These are phyloP conservation scores for Bovichtus variegatus DNA, from an alignment of 2,797 vertebrate genomes.

Conservation along the genomic window DNA sequence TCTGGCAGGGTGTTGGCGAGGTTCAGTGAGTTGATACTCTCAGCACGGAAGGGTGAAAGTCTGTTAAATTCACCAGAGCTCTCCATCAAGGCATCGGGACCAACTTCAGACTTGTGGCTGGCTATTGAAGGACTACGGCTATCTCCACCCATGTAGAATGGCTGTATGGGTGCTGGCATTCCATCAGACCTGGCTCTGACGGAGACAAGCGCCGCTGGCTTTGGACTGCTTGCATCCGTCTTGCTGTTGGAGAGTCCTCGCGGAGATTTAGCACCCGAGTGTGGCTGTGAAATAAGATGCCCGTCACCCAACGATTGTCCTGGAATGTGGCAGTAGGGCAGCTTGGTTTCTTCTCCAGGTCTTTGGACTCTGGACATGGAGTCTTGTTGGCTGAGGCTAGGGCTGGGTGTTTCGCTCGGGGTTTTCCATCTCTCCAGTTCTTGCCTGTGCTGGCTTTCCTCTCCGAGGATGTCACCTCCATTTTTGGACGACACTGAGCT, in stretches of 20 bases:
- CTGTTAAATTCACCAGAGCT: constrained; percentile 15
- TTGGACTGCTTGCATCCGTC: constrained; percentile 23
- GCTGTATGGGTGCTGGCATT: constrained; percentile 48
- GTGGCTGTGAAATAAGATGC: not conserved
- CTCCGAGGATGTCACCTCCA: not conserved
- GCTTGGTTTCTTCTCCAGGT: constrained; percentile 24
- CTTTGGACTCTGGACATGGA: constrained; percentile 10
- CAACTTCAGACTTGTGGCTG: constrained; percentile 42
- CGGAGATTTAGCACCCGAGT: constrained; percentile 18
- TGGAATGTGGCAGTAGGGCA: constrained; percentile 36
- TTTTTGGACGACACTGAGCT: not conserved
- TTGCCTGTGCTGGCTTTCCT: constrained; percentile 10
- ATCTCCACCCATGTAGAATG: constrained; percentile 47
- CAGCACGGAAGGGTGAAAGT: constrained; percentile 52
- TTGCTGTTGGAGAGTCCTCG: constrained; percentile 17
- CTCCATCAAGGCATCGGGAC: constrained; percentile 1
- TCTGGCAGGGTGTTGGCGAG: constrained; percentile 81
- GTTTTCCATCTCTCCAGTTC: constrained; percentile 8
- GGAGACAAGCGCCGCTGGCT: constrained; percentile 52
- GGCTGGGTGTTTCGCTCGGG: constrained; percentile 53
- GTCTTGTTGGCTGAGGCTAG: constrained; percentile 47
- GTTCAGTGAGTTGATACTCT: constrained; percentile 78
- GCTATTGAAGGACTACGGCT: constrained; percentile 47
- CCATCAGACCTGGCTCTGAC: constrained; percentile 55
- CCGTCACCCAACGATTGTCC: constrained; percentile 17